These are phyloP conservation scores for Syngnathus scovelli DNA, from an alignment of 2,113 vertebrate species.

Conservation along the genomic window DNA sequence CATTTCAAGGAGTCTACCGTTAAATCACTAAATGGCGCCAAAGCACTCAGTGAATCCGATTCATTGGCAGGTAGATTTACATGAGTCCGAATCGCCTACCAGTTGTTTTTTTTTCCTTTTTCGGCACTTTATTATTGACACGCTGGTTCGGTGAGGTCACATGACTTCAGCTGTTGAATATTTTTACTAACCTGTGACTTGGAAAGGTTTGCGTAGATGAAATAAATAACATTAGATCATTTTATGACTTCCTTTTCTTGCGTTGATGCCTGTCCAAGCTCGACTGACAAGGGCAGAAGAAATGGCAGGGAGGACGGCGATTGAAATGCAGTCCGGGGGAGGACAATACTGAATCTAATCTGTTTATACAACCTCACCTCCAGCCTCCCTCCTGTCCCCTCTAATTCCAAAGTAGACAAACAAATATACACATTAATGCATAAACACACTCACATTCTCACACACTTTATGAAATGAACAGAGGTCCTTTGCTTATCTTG, in stretches of 20 bases:
- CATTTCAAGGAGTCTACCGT: slow-evolving; percentile 50
- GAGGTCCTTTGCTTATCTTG: slow-evolving; percentile 58
- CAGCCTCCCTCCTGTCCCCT: slow-evolving; percentile 39
- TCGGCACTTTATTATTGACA: neutral
- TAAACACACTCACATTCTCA: slow-evolving; percentile 11
- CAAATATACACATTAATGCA: slow-evolving; percentile 38
- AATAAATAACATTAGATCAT: slow-evolving; percentile 1
- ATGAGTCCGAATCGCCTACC: slow-evolving; percentile 32
- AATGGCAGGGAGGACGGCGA: slow-evolving; percentile 16
- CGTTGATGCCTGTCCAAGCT: slow-evolving; percentile 3
- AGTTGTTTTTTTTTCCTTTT: slow-evolving; percentile 1
- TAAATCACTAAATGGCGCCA: slow-evolving; percentile 48
- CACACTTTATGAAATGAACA: slow-evolving; percentile 33
- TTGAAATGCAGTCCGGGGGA: slow-evolving; percentile 46
- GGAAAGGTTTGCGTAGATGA: slow-evolving; percentile 29
- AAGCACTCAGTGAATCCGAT: slow-evolving; percentile 32
- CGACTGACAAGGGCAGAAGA: slow-evolving; percentile 26
- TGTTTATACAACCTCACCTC: slow-evolving; percentile 60
- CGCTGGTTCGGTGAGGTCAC: slow-evolving; percentile 14
- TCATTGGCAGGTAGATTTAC: slow-evolving; percentile 29
- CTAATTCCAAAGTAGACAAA: slow-evolving; percentile 54
- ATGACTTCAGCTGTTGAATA: slow-evolving; percentile 35
- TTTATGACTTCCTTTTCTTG: neutral
- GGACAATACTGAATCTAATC: slow-evolving; percentile 57
- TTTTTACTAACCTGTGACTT: slow-evolving; percentile 39